These are phyloP conservation scores for Haliaeetus leucogaster DNA, from an alignment of 2,113 vertebrate genomes.

Conservation along the genomic window DNA sequence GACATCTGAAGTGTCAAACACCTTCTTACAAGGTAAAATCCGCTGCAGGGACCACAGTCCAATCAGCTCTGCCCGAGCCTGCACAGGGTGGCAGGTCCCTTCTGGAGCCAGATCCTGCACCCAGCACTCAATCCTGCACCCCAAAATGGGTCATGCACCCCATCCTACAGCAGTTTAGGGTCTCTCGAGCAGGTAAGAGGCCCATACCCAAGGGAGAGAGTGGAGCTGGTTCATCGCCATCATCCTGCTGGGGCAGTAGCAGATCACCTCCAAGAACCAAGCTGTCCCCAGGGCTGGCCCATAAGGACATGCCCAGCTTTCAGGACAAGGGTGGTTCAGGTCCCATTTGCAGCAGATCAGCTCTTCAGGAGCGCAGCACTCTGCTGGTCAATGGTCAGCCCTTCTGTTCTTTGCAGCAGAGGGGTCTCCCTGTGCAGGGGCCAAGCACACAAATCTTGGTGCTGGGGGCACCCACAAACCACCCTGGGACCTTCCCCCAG, in stretches of 20 bases:
- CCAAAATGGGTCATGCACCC: rapidly evolving
- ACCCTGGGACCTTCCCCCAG: neutral
- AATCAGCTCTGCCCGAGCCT: neutral
- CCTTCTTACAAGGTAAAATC: neutral
- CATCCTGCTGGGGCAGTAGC: neutral
- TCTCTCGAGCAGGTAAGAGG: neutral
- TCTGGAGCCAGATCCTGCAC: too few relatives aligned
- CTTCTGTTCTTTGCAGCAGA: neutral
- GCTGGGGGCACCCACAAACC: neutral
- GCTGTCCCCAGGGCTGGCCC: neutral
- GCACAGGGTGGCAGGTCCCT: neutral
- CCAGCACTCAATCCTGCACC: neutral
- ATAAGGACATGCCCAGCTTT: neutral
- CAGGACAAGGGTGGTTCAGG: rapidly evolving
- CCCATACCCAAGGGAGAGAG: neutral
- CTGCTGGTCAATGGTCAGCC: neutral
- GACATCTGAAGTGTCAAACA: neutral
- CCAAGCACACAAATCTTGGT: neutral
- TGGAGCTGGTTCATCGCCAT: neutral
- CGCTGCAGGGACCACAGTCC: rapidly evolving
- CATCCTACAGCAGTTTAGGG: neutral
- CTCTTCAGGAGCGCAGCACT: neutral
- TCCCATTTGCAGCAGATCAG: neutral
- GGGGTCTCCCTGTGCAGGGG: too few relatives aligned
- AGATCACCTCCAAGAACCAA: neutral